Evolutionary conservation across 2,113 vertebrate genomes (phyloP).

Genomic region (Hydrochoerus hydrochaeris): DNA sequence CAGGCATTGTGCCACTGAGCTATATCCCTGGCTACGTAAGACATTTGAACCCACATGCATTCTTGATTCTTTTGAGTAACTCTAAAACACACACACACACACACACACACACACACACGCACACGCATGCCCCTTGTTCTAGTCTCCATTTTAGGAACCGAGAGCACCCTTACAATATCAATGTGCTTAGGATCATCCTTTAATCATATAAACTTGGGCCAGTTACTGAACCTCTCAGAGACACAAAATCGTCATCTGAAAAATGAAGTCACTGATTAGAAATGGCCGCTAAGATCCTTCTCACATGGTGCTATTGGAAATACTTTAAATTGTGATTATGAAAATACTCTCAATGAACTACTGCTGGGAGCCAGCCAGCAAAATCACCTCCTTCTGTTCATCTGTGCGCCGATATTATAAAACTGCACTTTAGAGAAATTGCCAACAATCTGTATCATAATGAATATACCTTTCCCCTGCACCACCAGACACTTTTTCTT

Average conservation of each 20-base stretch:
- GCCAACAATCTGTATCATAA: not conserved
- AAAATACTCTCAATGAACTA: not conserved
- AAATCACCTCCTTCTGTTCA: conserved; percentile 41
- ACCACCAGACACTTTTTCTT: not conserved
- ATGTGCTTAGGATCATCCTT: not conserved
- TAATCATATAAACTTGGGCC: not conserved
- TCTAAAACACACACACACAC: not conserved
- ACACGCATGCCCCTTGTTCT: not conserved
- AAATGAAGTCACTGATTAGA: not conserved
- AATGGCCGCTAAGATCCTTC: not conserved
- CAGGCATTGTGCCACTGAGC: too few relatives aligned
- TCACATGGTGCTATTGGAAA: not conserved
- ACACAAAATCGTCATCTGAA: not conserved
- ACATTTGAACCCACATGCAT: not conserved
- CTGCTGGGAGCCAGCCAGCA: not conserved
- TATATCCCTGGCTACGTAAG: not conserved
- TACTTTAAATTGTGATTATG: conserved; percentile 30
- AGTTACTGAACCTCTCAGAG: not conserved
- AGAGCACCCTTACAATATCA: not conserved
- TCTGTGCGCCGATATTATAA: not conserved
- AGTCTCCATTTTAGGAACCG: not conserved
- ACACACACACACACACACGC: not conserved
- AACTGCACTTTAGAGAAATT: not conserved
- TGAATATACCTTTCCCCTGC: not conserved
- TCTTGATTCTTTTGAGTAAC: not conserved